Evolutionary conservation across 2,113 vertebrate genomes (phyloP).

Genomic region (Theropithecus gelada): DNA sequence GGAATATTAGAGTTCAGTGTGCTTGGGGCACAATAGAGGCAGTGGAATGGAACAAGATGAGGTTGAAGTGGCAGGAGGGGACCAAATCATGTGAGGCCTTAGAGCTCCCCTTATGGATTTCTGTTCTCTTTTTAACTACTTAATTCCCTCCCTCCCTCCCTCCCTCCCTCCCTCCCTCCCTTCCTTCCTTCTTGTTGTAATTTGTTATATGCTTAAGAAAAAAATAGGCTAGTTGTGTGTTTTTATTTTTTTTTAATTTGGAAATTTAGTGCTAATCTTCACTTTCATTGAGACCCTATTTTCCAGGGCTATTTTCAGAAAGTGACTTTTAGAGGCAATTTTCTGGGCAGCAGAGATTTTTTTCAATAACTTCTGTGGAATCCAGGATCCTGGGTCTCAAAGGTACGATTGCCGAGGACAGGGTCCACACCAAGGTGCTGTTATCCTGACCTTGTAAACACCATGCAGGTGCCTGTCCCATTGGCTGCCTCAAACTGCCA

Average conservation of each 20-base stretch:
- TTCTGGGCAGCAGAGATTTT: background rate
- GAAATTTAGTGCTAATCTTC: background rate
- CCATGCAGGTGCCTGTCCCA: background rate
- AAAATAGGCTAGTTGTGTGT: background rate
- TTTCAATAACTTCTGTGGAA: background rate
- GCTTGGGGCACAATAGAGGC: accelerated
- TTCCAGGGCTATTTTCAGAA: background rate
- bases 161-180: accelerated
- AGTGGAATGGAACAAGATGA: background rate
- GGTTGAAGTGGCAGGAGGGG: accelerated
- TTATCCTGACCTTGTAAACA: background rate
- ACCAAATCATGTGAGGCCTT: accelerated
- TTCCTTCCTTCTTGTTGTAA: background rate
- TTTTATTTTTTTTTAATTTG: background rate
- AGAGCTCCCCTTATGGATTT: accelerated
- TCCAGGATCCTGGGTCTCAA: background rate
- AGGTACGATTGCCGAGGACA: background rate
- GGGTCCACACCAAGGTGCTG: background rate
- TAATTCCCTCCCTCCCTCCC: accelerated
- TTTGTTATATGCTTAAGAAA: background rate
- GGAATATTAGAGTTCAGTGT: accelerated
- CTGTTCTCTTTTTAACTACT: too few species aligned
- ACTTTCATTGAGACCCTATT: background rate
- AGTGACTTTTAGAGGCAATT: background rate
- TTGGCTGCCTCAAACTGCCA: background rate